These are phyloP conservation scores for Myripristis jacobus DNA, from an alignment of 2,797 vertebrate species.

Conservation along the genomic window DNA sequence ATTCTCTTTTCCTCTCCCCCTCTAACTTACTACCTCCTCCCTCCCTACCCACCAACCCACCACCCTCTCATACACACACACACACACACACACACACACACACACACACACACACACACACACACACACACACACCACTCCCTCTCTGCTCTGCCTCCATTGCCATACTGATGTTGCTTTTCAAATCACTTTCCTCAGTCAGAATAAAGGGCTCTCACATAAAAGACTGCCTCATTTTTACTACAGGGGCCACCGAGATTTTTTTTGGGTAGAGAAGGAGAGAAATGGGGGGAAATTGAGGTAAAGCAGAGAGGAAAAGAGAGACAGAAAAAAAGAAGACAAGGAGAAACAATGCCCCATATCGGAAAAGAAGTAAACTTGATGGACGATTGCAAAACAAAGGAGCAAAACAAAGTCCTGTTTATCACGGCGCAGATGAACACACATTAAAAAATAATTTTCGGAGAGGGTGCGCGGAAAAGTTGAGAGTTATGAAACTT, in stretches of 20 bases:
- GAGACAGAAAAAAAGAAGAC: conserved; percentile 5
- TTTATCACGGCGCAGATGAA: conserved; percentile 14
- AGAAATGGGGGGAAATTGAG: conserved; percentile 9
- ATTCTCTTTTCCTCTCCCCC: conserved; percentile 71
- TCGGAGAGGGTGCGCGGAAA: background rate
- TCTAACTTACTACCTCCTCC: conserved; percentile 57
- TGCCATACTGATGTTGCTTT: conserved; percentile 48
- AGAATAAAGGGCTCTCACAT: conserved; percentile 69
- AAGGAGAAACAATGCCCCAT: conserved; percentile 14
- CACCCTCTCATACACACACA: conserved; percentile 1
- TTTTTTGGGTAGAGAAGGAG: conserved; percentile 12
- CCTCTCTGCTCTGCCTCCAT: conserved; percentile 24
- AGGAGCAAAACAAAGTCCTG: background rate
- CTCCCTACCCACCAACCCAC: conserved; percentile 11
- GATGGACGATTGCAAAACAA: background rate
- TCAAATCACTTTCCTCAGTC: conserved; percentile 67
- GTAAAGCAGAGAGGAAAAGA: background rate
- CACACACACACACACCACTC: too few species aligned
- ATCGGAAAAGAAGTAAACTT: conserved; percentile 29
- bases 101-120: too few species aligned
- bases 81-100: conserved; percentile 38
- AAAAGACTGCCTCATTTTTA: conserved; percentile 54
- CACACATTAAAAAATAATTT: background rate
- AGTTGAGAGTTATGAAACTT: background rate
- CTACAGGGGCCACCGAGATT: conserved; percentile 41